Evolutionary conservation across 2,113 vertebrate species (phyloP), one percentile per base, ranked within the genome.

Genomic region (Meles meles): DNA sequence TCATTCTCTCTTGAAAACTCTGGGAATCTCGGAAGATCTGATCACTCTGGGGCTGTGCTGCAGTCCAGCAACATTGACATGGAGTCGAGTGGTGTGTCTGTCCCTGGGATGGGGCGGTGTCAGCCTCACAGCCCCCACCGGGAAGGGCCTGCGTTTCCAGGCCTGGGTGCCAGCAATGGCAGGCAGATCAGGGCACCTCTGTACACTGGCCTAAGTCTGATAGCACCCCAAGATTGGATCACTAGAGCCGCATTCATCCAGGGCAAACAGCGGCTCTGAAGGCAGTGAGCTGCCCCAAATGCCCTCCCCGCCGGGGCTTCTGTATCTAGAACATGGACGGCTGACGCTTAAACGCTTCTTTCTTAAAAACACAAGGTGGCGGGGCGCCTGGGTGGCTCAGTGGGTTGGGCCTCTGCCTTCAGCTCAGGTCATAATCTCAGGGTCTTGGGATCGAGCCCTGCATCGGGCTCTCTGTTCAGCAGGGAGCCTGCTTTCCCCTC

Each of bases 41-140:
- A 47, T 23, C 6, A 1, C 37, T 47, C 4, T 2, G 1, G 42
- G 63, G n/a, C n/a, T 0, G 12, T 59, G 49, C 63, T 61, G 63
- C 21, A n/a, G 79, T 42, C 59, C 25, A 3, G 39, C 1, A 14
- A 71, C 8, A n/a, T 3, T 7, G 3, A 20, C 3, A 0, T 63
- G 25, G 57, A 57, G 69, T 14, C 37, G 37, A 34, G 69, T 0
- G 2, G 29, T 3, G 29, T 3, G 14, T 34, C 21, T 65, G 29
- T 47, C 47, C 4, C 37, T 12, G 18, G 39, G 29, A 34, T 5
- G 9, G 18, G 42, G 90, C 42, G 13, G 59, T 14, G 29, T 10
- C 27, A 44, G 37, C 37, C 13, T 13, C 63, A 14, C 2, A 86
- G 61, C 21, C 17, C 27, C 15, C 52, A 25, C 2, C 7, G 27